Base-by-base conservation (phyloP, 2,797 vertebrate genomes). In the Sparus aurata region DNA sequence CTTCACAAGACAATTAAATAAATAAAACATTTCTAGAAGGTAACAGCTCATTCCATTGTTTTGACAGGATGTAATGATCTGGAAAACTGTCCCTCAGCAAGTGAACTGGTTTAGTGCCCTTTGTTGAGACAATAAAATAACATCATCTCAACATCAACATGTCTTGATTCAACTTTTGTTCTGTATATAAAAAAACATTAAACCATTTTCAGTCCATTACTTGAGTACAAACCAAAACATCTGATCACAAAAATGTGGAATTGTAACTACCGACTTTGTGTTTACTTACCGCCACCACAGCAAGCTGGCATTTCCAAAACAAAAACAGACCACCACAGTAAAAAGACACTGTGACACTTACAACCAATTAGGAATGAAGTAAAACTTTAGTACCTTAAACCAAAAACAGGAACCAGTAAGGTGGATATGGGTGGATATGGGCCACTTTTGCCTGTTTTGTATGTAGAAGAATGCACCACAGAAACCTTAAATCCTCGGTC, bases 301-400 rank as follows among this genome's bases (percentile, higher is more conserved):
- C 23, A 25, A 22, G 63, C 50, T 60, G 49, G 59, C 34, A 69
- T 87, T 83, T 78, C 58, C 57, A 81, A 83, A 80, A 69, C 38
- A 75, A 60, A 74, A 80, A 85, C 63, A 76, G 75, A 75, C 54
- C 46, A 65, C 59, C 50, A 67, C 25, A 73, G 69, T 83, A 85
- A 82, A 80, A 80, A 22, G 23, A 69, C 13, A 69, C 13, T 73
- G 68, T 81, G 78, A 81, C 77, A 77, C 78, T 84, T 79, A 78
- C 67, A 82, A 83, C 64, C 52, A 81, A 62, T 89, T 85, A 82
- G 70, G 71, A 67, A 63, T 30, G 17, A 79, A 64, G 65, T 72
- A 55, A 75, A 87, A 69, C 46, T 74, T 82, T 12, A 60, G 65
- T 41, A 46, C 69, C 77, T 71, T 27, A 77, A 76, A 73, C 46